These are phyloP conservation scores for Brenthis hecate DNA, from an alignment of 2,888 invertebrate species.

Conservation along the genomic window DNA sequence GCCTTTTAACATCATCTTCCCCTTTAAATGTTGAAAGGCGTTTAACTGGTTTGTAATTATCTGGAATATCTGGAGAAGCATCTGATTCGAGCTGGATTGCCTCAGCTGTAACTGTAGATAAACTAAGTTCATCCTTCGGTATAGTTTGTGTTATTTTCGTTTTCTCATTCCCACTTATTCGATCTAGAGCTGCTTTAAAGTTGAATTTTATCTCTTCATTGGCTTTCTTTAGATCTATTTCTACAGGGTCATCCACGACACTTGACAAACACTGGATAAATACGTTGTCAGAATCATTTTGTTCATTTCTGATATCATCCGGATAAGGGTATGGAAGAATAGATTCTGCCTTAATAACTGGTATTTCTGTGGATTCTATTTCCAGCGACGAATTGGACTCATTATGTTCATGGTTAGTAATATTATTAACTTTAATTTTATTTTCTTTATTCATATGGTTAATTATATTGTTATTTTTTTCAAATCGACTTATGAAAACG, in stretches of 20 bases:
- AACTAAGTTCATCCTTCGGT: conserved; percentile 18
- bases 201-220: conserved; percentile 66
- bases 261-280: conserved; percentile 41
- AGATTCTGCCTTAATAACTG: conserved; percentile 61
- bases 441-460: conserved; percentile 38
- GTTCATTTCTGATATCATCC: conserved; percentile 49
- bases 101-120: conserved; percentile 11
- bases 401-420: background rate
- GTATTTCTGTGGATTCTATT: conserved; percentile 44
- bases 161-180: conserved; percentile 59
- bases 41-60: conserved; percentile 17
- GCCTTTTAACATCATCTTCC: conserved; percentile 16
- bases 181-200: conserved; percentile 68
- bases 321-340: conserved; percentile 64
- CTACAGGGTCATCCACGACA: conserved; percentile 51
- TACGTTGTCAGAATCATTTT: conserved; percentile 20
- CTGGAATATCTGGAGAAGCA: conserved; percentile 16
- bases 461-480: conserved; percentile 53
- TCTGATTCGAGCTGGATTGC: conserved; percentile 4
- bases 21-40: conserved; percentile 31
- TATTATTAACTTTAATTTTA: conserved; percentile 16
- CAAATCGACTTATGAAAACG: conserved; percentile 57
- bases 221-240: conserved; percentile 63
- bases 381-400: conserved; percentile 1
- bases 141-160: conserved; percentile 22